These are phyloP conservation scores for Cepaea hortensis DNA, from an alignment of 2,888 invertebrate species.

Conservation along the genomic window DNA sequence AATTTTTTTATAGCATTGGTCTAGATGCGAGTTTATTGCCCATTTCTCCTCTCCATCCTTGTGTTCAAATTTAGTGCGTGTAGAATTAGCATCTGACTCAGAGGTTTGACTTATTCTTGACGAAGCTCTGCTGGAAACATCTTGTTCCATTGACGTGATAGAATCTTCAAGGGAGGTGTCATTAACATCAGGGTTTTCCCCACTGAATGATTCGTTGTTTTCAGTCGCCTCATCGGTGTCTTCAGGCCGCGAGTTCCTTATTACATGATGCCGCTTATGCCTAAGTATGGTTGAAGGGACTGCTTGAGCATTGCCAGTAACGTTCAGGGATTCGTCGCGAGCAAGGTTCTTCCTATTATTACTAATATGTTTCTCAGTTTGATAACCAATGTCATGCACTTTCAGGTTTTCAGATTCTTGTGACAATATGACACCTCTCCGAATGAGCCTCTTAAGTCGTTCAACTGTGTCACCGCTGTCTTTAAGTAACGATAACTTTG, in stretches of 20 bases:
- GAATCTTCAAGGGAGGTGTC: neutral
- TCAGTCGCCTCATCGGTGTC: slow-evolving; percentile 11
- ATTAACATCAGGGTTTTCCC: slow-evolving; percentile 20
- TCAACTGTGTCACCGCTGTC: neutral
- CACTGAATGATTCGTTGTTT: slow-evolving; percentile 29
- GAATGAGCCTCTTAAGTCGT: neutral
- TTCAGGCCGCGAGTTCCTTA: neutral
- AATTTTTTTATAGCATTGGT: slow-evolving; percentile 25
- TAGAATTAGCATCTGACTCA: neutral
- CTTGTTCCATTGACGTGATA: neutral
- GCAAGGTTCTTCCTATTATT: slow-evolving; percentile 29
- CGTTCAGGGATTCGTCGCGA: neutral
- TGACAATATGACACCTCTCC: neutral
- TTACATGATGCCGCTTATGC: neutral
- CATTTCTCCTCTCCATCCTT: neutral
- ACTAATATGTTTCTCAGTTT: slow-evolving; percentile 25
- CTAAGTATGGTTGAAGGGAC: neutral
- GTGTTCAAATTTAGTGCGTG: neutral
- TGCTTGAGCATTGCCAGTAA: neutral
- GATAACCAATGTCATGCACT: slow-evolving; percentile 30
- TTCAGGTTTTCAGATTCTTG: slow-evolving; percentile 28
- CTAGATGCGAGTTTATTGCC: slow-evolving; percentile 40
- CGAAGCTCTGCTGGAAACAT: slow-evolving; percentile 7
- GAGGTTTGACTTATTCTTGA: neutral
- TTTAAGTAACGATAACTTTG: neutral